Base-by-base conservation (phyloP, 2,113 vertebrate genomes). In the Macrotis lagotis region DNA sequence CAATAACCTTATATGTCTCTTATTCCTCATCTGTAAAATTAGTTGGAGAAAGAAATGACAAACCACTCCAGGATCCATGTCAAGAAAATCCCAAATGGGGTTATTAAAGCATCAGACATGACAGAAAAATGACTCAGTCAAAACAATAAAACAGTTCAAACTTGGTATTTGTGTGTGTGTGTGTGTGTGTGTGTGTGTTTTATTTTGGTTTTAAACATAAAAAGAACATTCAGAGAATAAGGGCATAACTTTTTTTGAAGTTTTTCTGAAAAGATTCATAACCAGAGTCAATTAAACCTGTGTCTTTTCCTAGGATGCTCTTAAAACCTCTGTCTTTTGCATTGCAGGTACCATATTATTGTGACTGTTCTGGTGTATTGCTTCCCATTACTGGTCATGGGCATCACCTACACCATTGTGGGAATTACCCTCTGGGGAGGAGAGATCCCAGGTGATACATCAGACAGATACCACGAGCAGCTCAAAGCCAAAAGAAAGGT, bases 401-500 rank as follows among this genome's bases (percentile, higher is more conserved):
- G 98, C 25, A 98, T 99, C 98, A 99, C 99, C 83, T 99, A 99
- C 96, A 99, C 99, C 95, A 99, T 99, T n/a, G 99, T 99, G 48
- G 99, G 99, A 89, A 95, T 99, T 97, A 99, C 99, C 0, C 98
- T 99, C 90, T 99, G 99, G 99, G 99, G 99, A 97, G 99, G 99
- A 94, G 99, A 99, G 97, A 99, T 99, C 97, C 99, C 99, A 9
- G 99, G 99, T 2, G 99, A 99, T 94, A 99, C 99, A 10, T 99
- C 99, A 53, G 97, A 99, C 97, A 99, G 99, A 97, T 99, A 99
- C 50, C 99, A 99, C 0, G 99, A 99, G 94, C 99, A 99, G 96
- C 99, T 99, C 51, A 98, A 98, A 97, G 99, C 99, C 88, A 99
- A 99, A 96, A 99, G 99, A 96, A 99, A 99, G 99, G 99, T 99